Conservation (phyloP, 2,888 invertebrate genomes). For the Pristionchus mayeri region DNA sequence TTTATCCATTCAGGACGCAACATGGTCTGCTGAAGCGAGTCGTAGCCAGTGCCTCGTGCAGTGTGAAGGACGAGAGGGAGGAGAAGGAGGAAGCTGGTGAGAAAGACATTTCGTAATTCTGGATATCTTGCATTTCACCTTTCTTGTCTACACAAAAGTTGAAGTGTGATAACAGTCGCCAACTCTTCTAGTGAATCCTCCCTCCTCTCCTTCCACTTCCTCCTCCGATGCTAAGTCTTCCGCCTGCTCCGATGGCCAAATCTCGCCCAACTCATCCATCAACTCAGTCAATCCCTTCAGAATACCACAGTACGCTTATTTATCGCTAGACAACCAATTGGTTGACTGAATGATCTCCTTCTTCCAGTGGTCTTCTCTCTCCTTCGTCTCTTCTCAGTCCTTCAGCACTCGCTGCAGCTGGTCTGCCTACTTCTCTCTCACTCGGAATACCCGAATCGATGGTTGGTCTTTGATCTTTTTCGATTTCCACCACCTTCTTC, state of each 20-base stretch:
- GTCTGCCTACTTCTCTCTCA: neutral
- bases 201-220: conserved; percentile 34
- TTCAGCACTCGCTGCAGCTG: conserved; percentile 5
- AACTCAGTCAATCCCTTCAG: neutral
- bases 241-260: conserved; percentile 10
- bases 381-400: conserved; percentile 26
- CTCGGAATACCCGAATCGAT: neutral
- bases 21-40: conserved; percentile 44
- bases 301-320: neutral
- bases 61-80: conserved; percentile 34
- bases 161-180: too few relatives aligned
- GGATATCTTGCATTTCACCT: too few relatives aligned
- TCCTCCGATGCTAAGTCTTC: conserved; percentile 21
- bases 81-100: conserved; percentile 31
- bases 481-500: neutral
- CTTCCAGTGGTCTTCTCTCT: neutral
- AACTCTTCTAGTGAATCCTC: neutral
- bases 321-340: neutral
- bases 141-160: neutral
- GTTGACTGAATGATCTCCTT: neutral
- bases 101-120: neutral
- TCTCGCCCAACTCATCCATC: neutral
- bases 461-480: neutral
- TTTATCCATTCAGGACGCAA: conserved; percentile 15
- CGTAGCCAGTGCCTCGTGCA: conserved; percentile 1